Base-by-base conservation (phyloP, 2,797 vertebrate genomes). In the Myioborus melanocephalus region DNA sequence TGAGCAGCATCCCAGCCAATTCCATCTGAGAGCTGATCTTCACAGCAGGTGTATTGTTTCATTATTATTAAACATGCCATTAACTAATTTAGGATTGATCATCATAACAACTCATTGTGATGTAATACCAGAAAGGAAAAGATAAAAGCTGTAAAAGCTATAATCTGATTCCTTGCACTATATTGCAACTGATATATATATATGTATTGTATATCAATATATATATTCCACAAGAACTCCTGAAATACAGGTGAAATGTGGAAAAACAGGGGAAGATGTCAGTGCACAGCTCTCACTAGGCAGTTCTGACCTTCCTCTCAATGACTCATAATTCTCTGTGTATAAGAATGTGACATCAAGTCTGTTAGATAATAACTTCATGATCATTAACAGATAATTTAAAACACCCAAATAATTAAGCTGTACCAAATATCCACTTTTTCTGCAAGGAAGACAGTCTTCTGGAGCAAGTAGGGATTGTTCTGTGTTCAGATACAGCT, bases 11-110 rank as follows among this genome's bases (percentile, higher is more conserved):
- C 27, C 14, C 47, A 71, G 27, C 14, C 61, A 26, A 53, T 96
- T 97, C 97, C 92, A 90, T 89, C 85, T 70, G 83, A 95, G 78
- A 60, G 64, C 94, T 77, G 82, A 87, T 66, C 61, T 92, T 96
- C 92, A 49, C 44, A 83, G 81, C 52, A 82, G 28, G 2, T 63
- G 41, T 19, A 49, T n/a, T 49, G 64, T 83, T 65, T 82, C 39
- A 39, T 47, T 47, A 1, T 34, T 23, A 61, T 63, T 65, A 76
- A 89, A 61, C 4, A 6, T 12, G 37, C 46, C 47, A 70, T 44
- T 77, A 63, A 35, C 39, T 23, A 27, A 44, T 79, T 66, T 35
- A 73, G 47, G 32, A 65, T 46, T 76, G 53, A 93, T 69, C 35
- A 37, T 77, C 81, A 79, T 12, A 30, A 57, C 0, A 0, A 26